A percentile compares a stretch with the other conserved stretches of the same genome.
These are phyloP conservation scores for Coregonus ussuriensis DNA, from an alignment of 2,797 vertebrate genomes.

Conservation along the genomic window DNA sequence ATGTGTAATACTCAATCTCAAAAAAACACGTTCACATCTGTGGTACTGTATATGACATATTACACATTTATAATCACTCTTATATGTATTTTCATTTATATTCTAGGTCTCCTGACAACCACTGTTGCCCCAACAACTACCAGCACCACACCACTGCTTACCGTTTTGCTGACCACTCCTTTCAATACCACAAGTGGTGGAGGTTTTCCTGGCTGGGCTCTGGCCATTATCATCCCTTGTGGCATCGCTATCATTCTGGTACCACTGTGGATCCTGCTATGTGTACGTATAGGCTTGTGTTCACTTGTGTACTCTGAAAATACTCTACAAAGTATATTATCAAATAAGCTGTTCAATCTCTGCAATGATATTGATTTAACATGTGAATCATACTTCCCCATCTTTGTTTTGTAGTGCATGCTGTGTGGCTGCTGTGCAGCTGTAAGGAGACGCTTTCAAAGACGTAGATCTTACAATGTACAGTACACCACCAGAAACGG, in stretches of 20 bases:
- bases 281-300: constrained; percentile 38
- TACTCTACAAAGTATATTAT: no score
- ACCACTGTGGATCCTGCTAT: constrained; percentile 50
- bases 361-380: not conserved
- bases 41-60: no score
- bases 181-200: not conserved
- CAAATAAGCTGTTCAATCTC: not conserved
- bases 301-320: no score
- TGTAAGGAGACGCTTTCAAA: not conserved
- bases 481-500: not conserved
- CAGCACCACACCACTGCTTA: no score
- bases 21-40: no score
- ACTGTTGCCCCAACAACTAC: no score
- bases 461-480: not conserved
- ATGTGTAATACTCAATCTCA: no score
- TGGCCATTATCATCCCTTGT: constrained; percentile 52
- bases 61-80: no score
- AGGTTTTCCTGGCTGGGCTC: constrained; percentile 35
- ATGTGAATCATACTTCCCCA: not conserved
- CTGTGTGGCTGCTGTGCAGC: not conserved
- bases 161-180: not conserved
- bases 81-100: no score
- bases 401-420: not conserved
- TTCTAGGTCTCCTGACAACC: no score
- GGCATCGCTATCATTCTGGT: constrained; percentile 39